Percentiles rank a stretch among this genome's conserved stretches.
These are phyloP conservation scores for Gadopsis marmoratus DNA, from an alignment of 2,797 vertebrate genomes.

Conservation along the genomic window DNA sequence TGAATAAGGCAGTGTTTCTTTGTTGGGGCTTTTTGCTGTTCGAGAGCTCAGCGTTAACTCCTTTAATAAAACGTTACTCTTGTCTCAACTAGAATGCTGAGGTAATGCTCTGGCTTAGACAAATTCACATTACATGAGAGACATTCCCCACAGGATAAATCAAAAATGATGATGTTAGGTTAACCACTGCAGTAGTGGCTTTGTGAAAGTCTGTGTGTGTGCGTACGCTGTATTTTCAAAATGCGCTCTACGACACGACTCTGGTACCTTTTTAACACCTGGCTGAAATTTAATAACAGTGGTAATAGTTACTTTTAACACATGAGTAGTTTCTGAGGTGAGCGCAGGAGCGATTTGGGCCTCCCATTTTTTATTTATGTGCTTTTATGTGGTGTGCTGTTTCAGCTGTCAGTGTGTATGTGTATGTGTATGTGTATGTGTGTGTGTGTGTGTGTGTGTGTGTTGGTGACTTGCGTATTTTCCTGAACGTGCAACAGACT, in stretches of 20 bases:
- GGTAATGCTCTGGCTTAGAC: conserved; percentile 76
- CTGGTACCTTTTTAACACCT: conserved; percentile 24
- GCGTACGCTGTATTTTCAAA: conserved; percentile 33
- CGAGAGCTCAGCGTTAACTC: conserved; percentile 67
- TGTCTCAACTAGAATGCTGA: conserved; percentile 80
- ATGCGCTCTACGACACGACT: conserved; percentile 23
- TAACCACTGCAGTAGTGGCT: conserved; percentile 64
- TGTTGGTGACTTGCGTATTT: not conserved
- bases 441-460: not conserved
- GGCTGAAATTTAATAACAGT: conserved; percentile 29
- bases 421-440: too few relatives aligned
- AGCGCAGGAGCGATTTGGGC: not conserved
- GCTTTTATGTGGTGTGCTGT: not conserved
- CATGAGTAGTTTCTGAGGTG: conserved; percentile 28
- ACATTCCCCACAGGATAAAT: conserved; percentile 78
- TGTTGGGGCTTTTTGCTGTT: conserved; percentile 64
- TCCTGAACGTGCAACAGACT: not conserved
- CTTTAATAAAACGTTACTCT: conserved; percentile 70
- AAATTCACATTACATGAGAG: conserved; percentile 73
- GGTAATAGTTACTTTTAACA: conserved; percentile 12
- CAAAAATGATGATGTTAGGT: conserved; percentile 73
- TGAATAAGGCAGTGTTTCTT: conserved; percentile 82
- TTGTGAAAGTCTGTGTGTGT: conserved; percentile 42
- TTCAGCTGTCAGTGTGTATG: not conserved
- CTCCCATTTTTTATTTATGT: not conserved